Evolutionary conservation across 1,140 invertebrate species (phyloP).

Genomic region (Drosophila quadrilineata): DNA sequence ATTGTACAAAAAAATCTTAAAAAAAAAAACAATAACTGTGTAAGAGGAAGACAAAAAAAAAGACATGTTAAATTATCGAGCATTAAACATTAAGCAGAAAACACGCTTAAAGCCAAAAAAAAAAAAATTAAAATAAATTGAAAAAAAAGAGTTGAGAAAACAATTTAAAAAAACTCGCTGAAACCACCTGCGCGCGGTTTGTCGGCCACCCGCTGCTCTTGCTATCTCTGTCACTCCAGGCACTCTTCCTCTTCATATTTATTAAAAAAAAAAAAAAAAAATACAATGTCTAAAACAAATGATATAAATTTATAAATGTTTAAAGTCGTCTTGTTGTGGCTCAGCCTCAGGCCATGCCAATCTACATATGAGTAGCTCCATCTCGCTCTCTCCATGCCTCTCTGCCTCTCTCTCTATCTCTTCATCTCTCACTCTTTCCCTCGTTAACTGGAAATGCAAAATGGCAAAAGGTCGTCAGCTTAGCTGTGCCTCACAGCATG

Average conservation of each 20-base stretch:
- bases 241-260: background rate
- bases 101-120: conserved; percentile 46
- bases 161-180: too few relatives aligned
- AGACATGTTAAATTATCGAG: conserved; percentile 56
- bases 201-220: conserved; percentile 51
- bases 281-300: conserved; percentile 46
- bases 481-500: conserved; percentile 52
- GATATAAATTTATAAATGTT: conserved; percentile 73
- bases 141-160: too few relatives aligned
- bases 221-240: background rate
- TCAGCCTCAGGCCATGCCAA: conserved; percentile 49
- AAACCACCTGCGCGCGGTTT: conserved; percentile 59
- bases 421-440: background rate
- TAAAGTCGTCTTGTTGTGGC: conserved; percentile 34
- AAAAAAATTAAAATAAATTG: background rate
- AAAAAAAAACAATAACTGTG: too few relatives aligned
- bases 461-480: conserved; percentile 69
- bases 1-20: conserved; percentile 51
- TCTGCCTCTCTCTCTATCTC: conserved; percentile 1
- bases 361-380: conserved; percentile 3
- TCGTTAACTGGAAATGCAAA: conserved; percentile 48
- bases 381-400: background rate
- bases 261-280: conserved; percentile 23
- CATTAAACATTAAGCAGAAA: conserved; percentile 59
- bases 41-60: background rate